Conservation (phyloP, 1,140 invertebrate genomes). For the Lasioglossum albipes region DNA sequence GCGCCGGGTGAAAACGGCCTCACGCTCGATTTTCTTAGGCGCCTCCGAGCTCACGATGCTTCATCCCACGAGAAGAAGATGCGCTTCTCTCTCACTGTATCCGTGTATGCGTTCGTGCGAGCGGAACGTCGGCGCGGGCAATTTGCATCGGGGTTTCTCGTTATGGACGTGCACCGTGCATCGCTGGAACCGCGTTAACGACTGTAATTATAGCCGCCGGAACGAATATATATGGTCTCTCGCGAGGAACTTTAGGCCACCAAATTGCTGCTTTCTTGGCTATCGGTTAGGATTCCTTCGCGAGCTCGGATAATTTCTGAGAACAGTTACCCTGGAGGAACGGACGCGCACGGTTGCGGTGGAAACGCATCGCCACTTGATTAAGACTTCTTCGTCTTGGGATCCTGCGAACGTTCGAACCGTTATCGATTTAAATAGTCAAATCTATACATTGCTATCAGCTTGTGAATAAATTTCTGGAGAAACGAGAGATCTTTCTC, state of each 20-base stretch:
- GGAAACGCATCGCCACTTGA: too few relatives aligned
- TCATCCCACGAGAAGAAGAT: background rate
- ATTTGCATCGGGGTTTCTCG: conserved; percentile 29
- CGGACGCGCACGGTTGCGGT: too few relatives aligned
- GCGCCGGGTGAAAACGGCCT: background rate
- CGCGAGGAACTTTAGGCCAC: background rate
- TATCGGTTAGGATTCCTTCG: background rate
- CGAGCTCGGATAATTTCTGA: background rate
- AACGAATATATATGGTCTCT: conserved; percentile 1
- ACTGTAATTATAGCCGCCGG: background rate
- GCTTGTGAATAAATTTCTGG: too few relatives aligned
- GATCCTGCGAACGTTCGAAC: too few relatives aligned
- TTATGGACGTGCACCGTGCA: conserved; percentile 3
- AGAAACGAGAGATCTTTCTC: too few relatives aligned
- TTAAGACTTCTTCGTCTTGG: too few relatives aligned
- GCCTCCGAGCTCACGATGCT: background rate
- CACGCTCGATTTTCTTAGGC: conserved; percentile 17
- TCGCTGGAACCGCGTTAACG: background rate
- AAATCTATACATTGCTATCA: too few relatives aligned
- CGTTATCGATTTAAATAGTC: too few relatives aligned
- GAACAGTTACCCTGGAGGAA: background rate
- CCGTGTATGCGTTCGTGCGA: background rate
- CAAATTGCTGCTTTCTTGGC: background rate
- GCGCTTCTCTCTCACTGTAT: too few relatives aligned
- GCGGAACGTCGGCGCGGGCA: conserved; percentile 34